phyloP scores from a whole-genome alignment of 1,140 invertebrate genomes.

The Penaeus japonicus region DNA sequence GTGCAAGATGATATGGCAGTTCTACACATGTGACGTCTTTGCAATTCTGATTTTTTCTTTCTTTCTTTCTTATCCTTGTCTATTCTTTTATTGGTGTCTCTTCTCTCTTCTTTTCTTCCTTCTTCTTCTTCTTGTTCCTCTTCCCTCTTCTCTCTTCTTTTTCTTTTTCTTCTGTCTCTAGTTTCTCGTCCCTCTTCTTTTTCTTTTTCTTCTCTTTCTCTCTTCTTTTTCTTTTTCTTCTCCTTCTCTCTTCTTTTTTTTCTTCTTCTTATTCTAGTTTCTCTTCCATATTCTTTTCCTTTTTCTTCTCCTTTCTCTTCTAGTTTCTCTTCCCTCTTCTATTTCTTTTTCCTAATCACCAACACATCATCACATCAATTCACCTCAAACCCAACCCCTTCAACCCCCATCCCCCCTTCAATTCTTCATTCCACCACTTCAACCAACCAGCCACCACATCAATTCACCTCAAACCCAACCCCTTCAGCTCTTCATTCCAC shows the following conservation, averaged over 20 bases:
- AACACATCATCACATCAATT: too few relatives aligned
- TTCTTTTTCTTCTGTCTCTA: background rate
- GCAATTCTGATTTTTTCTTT: background rate
- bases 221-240: background rate
- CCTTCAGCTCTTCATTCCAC: too few relatives aligned
- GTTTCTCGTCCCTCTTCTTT: background rate
- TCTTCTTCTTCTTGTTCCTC: background rate
- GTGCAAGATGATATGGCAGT: too few relatives aligned
- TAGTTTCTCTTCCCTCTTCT: too few relatives aligned
- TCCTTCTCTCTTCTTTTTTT: background rate
- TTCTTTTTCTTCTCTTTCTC: background rate
- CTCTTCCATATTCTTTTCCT: background rate
- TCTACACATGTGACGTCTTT: too few relatives aligned
- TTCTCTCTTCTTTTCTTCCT: background rate
- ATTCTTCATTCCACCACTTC: too few relatives aligned
- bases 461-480: too few relatives aligned
- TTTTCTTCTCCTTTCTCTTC: background rate
- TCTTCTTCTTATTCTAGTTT: background rate
- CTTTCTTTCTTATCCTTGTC: background rate
- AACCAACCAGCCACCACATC: too few relatives aligned
- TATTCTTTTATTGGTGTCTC: background rate
- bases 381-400: too few relatives aligned
- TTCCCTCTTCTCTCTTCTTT: background rate
- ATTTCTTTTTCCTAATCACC: too few relatives aligned
- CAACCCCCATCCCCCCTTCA: too few relatives aligned